Conservation (phyloP, 2,797 vertebrate species). For the Chromis chromis region DNA sequence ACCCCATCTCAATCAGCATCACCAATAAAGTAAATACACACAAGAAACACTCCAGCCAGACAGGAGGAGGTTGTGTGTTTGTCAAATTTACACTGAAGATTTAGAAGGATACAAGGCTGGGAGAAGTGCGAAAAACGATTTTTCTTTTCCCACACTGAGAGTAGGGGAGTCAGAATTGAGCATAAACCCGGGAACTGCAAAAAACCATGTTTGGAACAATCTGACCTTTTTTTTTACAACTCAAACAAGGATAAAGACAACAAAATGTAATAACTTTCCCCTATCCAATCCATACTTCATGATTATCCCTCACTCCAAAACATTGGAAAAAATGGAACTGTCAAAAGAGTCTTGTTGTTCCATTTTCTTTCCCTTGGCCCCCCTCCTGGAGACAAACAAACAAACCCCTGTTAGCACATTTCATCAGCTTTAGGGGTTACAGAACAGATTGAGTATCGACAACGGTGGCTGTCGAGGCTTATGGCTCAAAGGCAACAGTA, state of each 20-base stretch:
- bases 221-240: slow-evolving; percentile 74
- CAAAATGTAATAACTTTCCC: slow-evolving; percentile 80
- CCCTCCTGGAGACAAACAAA: slow-evolving; percentile 82
- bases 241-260: slow-evolving; percentile 82
- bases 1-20: slow-evolving; percentile 47
- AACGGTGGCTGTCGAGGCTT: slow-evolving; percentile 79
- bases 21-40: slow-evolving; percentile 62
- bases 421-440: slow-evolving; percentile 86
- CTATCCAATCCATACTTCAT: slow-evolving; percentile 82
- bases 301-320: slow-evolving; percentile 82
- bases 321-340: slow-evolving; percentile 80
- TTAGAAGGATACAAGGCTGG: slow-evolving; percentile 57
- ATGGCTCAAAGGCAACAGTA: slow-evolving; percentile 82
- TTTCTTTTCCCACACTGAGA: slow-evolving; percentile 50
- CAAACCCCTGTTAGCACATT: slow-evolving; percentile 85
- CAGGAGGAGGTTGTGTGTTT: slow-evolving; percentile 53
- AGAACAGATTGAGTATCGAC: slow-evolving; percentile 87
- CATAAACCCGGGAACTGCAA: slow-evolving; percentile 69
- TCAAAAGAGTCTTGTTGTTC: slow-evolving; percentile 83
- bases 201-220: slow-evolving; percentile 71
- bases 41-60: slow-evolving; percentile 48
- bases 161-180: slow-evolving; percentile 58
- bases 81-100: slow-evolving; percentile 64
- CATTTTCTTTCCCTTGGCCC: slow-evolving; percentile 77
- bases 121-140: slow-evolving; percentile 59